Percentiles rank a stretch among this genome's conserved stretches.
Evolutionary conservation across 1,140 invertebrate genomes (phyloP).

Genomic region (Drosophila ogumai): DNA sequence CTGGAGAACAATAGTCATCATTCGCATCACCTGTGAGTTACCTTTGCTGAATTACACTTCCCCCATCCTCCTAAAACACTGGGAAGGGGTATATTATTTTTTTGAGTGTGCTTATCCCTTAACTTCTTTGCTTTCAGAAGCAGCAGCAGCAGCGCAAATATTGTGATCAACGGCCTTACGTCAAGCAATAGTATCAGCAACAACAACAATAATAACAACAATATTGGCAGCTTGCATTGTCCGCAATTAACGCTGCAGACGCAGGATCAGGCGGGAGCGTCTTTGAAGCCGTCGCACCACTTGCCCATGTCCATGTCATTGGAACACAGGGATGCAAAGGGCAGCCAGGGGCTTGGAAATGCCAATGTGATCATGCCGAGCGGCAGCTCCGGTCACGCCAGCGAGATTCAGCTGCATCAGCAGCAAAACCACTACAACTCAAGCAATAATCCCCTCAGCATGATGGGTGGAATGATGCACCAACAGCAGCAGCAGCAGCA

Average conservation of each 20-base stretch:
- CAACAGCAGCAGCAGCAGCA: constrained; percentile 61
- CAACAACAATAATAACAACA: constrained; percentile 64
- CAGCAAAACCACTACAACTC: constrained; percentile 70
- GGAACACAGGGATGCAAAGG: constrained; percentile 33
- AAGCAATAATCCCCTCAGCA: constrained; percentile 72
- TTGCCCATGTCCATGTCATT: constrained; percentile 49
- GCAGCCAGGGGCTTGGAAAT: constrained; percentile 12
- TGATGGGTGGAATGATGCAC: constrained; percentile 80
- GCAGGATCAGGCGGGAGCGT: constrained; percentile 30
- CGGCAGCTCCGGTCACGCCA: constrained; percentile 36
- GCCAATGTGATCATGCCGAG: constrained; percentile 36
- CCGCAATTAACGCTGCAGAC: constrained; percentile 38
- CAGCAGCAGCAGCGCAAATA: constrained; percentile 63
- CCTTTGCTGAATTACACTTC: neutral
- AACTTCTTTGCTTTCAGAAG: constrained; percentile 12
- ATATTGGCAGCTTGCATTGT: constrained; percentile 47
- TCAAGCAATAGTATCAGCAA: constrained; percentile 76
- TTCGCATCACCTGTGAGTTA: constrained; percentile 64
- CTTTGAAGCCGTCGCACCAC: constrained; percentile 39
- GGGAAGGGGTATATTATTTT: neutral
- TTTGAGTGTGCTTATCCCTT: constrained; percentile 4
- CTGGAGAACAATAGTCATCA: constrained; percentile 64
- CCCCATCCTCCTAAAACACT: neutral
- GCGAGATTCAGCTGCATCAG: constrained; percentile 65
- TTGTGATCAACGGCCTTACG: constrained; percentile 84